phyloP scores from a whole-genome alignment of 2,888 invertebrate genomes.

The Coelopa pilipes region DNA sequence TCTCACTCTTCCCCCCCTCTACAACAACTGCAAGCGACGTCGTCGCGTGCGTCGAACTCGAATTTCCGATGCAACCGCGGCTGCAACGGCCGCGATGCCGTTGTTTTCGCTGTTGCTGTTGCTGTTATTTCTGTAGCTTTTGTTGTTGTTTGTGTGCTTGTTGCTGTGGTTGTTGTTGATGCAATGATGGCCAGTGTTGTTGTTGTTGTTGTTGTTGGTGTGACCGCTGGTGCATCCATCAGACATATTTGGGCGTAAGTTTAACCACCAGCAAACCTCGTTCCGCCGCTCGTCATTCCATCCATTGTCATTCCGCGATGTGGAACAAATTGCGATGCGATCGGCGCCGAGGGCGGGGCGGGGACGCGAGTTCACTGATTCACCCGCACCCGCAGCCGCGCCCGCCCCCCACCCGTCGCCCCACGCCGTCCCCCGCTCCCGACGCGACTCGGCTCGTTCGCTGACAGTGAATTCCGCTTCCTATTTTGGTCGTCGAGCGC shows the following conservation, averaged over 20 bases:
- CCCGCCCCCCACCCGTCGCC: no score
- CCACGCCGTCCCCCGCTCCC: no score
- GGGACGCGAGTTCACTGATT: neutral
- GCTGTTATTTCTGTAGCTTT: slow-evolving; percentile 2
- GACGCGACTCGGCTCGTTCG: no score
- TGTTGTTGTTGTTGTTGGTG: slow-evolving; percentile 15
- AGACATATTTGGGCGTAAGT: slow-evolving; percentile 25
- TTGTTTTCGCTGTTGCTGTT: slow-evolving; percentile 4
- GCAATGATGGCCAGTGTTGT: neutral
- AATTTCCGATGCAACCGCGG: neutral
- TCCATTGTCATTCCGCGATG: slow-evolving; percentile 12
- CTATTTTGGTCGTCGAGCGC: no score
- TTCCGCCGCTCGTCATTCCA: neutral
- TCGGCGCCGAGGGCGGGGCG: neutral
- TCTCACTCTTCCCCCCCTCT: neutral
- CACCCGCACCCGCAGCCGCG: no score
- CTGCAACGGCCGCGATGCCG: no score
- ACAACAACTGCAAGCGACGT: neutral
- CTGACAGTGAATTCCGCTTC: no score
- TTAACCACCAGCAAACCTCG: slow-evolving; percentile 11
- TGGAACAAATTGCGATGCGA: slow-evolving; percentile 5
- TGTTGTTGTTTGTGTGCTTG: neutral
- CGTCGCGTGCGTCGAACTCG: neutral
- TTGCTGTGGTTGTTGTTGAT: neutral
- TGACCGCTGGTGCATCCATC: slow-evolving; percentile 24